Evolutionary conservation across 37 sponge, comb jelly and placozoan species (phyloP).

Genomic region (Ianthella basta): DNA sequence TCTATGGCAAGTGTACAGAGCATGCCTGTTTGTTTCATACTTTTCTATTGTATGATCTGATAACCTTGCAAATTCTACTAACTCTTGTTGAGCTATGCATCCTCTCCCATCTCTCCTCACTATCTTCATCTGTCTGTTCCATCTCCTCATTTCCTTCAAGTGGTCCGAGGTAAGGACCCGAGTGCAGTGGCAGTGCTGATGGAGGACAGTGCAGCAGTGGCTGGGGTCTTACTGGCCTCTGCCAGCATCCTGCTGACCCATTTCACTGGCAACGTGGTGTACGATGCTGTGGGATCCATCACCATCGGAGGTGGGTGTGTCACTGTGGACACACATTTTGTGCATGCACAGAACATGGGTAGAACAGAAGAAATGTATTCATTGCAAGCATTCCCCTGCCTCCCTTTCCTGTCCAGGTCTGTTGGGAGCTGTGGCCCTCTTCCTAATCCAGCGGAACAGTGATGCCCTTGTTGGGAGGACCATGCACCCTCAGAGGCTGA

Average conservation of each 20-base stretch:
- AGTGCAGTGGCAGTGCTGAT: slow-evolving; percentile 95
- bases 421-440: slow-evolving; percentile 92
- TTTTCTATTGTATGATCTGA: neutral
- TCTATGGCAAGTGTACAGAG: too few relatives aligned
- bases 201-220: slow-evolving; percentile 97
- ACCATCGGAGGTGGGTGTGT: slow-evolving; percentile 79
- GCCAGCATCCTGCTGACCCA: slow-evolving; percentile 76
- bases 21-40: too few relatives aligned
- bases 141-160: slow-evolving; percentile 36
- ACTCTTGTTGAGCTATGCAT: too few relatives aligned
- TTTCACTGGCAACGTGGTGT: slow-evolving; percentile 83
- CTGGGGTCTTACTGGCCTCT: slow-evolving; percentile 85
- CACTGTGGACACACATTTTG: too few relatives aligned
- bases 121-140: too few relatives aligned
- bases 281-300: slow-evolving; percentile 95
- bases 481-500: slow-evolving; percentile 72
- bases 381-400: too few relatives aligned
- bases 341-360: too few relatives aligned
- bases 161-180: slow-evolving; percentile 91
- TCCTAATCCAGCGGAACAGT: slow-evolving; percentile 93
- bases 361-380: too few relatives aligned
- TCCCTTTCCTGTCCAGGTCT: slow-evolving; percentile 52
- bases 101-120: too few relatives aligned
- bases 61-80: neutral
- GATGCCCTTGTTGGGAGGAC: slow-evolving; percentile 96